Evolutionary conservation across 2,888 invertebrate species (phyloP).

Genomic region (Euplagia quadripunctaria): DNA sequence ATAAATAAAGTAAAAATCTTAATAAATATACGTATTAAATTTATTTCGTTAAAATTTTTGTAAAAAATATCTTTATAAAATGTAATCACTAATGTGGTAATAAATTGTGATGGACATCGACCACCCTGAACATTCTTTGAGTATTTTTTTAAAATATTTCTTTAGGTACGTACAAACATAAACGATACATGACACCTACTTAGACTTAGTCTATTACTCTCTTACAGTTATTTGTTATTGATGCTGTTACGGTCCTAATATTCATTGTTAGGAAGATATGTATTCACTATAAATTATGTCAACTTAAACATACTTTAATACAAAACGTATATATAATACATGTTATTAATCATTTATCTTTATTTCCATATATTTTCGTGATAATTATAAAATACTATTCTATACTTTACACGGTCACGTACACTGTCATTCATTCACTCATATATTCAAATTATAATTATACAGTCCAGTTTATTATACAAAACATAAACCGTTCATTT

Average conservation of each 20-base stretch:
- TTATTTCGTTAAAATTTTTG: conserved; percentile 77
- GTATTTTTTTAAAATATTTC: conserved; percentile 63
- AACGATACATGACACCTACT: conserved; percentile 29
- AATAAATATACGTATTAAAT: conserved; percentile 68
- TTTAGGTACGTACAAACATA: conserved; percentile 46
- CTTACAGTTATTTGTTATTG: conserved; percentile 44
- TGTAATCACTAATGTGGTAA: conserved; percentile 81
- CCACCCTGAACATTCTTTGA: conserved; percentile 72
- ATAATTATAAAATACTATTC: conserved; percentile 59
- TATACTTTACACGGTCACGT: conserved; percentile 61
- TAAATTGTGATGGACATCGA: conserved; percentile 81
- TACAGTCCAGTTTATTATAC: conserved; percentile 82
- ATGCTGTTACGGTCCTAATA: conserved; percentile 33
- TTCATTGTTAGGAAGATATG: conserved; percentile 58
- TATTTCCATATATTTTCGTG: conserved; percentile 46
- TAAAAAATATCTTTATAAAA: conserved; percentile 78
- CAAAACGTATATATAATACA: conserved; percentile 69
- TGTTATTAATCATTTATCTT: conserved; percentile 51
- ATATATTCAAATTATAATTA: conserved; percentile 61
- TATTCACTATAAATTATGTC: conserved; percentile 63
- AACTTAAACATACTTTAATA: conserved; percentile 68
- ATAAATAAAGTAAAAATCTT: conserved; percentile 52
- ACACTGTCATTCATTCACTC: conserved; percentile 61
- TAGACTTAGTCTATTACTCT: conserved; percentile 46
- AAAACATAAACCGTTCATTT: conserved; percentile 75